Conservation (phyloP, 2,888 invertebrate genomes). For the Dugesia japonica region DNA sequence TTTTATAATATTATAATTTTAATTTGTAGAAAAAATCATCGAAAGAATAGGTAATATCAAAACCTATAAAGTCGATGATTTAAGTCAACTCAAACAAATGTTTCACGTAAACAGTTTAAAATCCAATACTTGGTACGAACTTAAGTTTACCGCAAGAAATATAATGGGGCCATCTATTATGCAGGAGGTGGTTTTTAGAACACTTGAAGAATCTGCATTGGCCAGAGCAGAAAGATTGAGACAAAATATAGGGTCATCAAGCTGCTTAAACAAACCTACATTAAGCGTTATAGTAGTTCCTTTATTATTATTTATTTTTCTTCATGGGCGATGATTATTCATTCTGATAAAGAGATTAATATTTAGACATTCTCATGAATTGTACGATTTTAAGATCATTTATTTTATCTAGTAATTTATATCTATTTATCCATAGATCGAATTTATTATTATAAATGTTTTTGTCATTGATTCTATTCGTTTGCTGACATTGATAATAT, state of each 20-base stretch:
- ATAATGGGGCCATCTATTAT: background rate
- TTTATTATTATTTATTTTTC: background rate
- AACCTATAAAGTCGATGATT: background rate
- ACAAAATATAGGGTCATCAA: background rate
- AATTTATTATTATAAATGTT: background rate
- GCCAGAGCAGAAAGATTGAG: background rate
- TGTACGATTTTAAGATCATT: background rate
- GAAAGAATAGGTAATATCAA: background rate
- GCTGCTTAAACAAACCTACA: background rate
- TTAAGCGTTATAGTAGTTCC: background rate
- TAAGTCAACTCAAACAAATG: slow-evolving; percentile 4
- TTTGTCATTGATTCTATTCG: background rate
- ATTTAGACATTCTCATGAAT: background rate
- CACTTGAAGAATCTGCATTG: background rate
- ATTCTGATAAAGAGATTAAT: too few relatives aligned
- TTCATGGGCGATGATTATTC: background rate
- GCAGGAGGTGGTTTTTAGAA: background rate
- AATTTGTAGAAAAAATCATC: background rate
- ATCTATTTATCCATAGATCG: background rate
- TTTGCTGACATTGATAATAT: background rate
- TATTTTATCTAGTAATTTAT: background rate
- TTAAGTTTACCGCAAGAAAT: background rate
- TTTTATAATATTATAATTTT: too few relatives aligned
- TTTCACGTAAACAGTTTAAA: slow-evolving; percentile 23
- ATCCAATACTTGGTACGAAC: slow-evolving; percentile 21